Conservation (phyloP, 2,797 vertebrate genomes). For the Diplodus puntazzo region DNA sequence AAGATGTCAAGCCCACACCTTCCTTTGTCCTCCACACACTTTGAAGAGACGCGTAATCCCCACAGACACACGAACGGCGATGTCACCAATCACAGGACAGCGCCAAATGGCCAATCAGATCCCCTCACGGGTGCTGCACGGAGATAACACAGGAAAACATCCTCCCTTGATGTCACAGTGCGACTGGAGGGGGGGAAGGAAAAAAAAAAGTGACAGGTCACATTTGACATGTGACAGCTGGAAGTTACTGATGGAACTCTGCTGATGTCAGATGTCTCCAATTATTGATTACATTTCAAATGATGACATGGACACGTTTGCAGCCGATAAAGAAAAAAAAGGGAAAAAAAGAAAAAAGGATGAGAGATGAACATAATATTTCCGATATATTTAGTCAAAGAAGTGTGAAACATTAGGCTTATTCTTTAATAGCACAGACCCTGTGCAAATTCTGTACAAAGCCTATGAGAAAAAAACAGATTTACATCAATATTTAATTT, state of each 20-base stretch:
- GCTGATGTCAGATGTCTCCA: conserved; percentile 41
- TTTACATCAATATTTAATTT: no score
- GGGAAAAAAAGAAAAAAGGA: not conserved
- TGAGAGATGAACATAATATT: not conserved
- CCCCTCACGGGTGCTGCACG: conserved; percentile 57
- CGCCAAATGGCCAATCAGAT: conserved; percentile 68
- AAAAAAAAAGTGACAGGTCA: conserved; percentile 21
- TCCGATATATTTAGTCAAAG: no score
- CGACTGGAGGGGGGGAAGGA: not conserved
- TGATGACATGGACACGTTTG: not conserved
- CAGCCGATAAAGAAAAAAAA: not conserved
- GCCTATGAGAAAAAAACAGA: no score
- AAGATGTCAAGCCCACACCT: conserved; percentile 37
- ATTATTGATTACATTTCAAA: conserved; percentile 66
- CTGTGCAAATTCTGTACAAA: no score
- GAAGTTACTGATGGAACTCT: conserved; percentile 61
- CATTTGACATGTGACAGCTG: conserved; percentile 63
- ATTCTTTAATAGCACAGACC: no score
- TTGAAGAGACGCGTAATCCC: conserved; percentile 39
- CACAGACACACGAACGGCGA: conserved; percentile 42
- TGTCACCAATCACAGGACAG: conserved; percentile 45
- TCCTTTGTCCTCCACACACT: conserved; percentile 2
- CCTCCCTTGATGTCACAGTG: conserved; percentile 51
- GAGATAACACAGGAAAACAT: conserved; percentile 64
- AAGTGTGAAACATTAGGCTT: no score